Base-by-base conservation (phyloP, 2,888 invertebrate genomes). In the Eudasyphora cyanicolor region DNA sequence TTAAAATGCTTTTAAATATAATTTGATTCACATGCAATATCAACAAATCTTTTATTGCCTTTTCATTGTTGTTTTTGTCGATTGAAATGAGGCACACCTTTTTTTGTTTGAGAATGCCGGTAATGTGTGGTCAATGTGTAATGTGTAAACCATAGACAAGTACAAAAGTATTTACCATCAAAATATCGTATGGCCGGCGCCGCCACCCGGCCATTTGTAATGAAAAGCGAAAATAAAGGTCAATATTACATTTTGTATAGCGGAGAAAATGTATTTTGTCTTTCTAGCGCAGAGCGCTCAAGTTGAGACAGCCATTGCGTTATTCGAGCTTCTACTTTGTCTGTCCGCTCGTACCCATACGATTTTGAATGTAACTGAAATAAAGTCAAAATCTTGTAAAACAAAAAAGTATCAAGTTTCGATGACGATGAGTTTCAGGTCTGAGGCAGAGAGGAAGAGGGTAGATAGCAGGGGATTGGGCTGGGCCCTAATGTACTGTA, bases 1-100 rank as follows among this genome's bases (percentile, higher is more conserved):
- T 57, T 27, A 57, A 57, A 57, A 57, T 57, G 57, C 57, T 57
- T 57, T 57, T 57, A 57, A 57, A 57, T 57, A 57, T 57, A 27
- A 57, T 57, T 45, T 45, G n/a, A 45, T 45, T n/a, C n/a, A 14
- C 45, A 45, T 45, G 1, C 45, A 45, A 12, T 45, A 45, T n/a
- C 51, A 21, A 5, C 1, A 10, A 51, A 51, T 21, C 51, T 14
- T 45, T 5, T 51, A 51, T 21, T 51, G 21, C 10, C 12, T 21
- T 35, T n/a, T n/a, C n/a, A n/a, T n/a, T n/a, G n/a, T n/a, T 6
- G 14, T 12, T n/a, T n/a, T 45, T 45, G 2, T 45, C n/a, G 45
- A 45, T 45, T 57, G 24, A 24, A 57, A 57, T 24, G 3, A 57
- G 14, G 14, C 57, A 57, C 24, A 27, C 57, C 57, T 27, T 57